Base-by-base conservation (phyloP, 2,797 vertebrate species). In the Acridotheres tristis region DNA sequence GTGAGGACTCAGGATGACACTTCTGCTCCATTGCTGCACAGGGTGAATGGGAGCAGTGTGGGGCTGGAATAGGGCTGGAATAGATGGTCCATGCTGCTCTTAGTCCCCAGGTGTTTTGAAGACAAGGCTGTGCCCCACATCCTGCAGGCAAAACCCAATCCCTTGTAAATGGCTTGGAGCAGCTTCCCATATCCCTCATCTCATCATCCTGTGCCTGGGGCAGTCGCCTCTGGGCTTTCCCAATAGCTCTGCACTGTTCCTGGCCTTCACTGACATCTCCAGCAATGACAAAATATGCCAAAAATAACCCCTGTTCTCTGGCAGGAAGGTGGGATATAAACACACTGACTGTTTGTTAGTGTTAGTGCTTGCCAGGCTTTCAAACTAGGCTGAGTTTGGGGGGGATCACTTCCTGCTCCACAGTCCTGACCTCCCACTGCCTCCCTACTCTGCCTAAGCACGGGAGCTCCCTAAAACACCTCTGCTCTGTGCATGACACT, bases 241-340 rank as follows among this genome's bases (percentile, higher is more conserved):
- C 66, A 42, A 38, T 7, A 40, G 40, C n/a, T 80, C 80, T 80
- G 38, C 5, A 0, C 59, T 7, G 0, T 43, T 90, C 26, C 40
- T 78, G 66, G n/a, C 59, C 67, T 72, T 72, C 42, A 30, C 38
- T 3, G 10, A 55, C 16, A 1, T 54, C 66, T 71, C 45, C 74
- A 63, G 50, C 45, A 47, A 58, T 42, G 65, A 78, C 45, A 78
- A 89, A 88, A 85, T 30, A 38, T n/a, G 54, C 78, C 76, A 43
- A 45, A 88, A 95, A 94, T 91, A 91, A 13, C 26, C 27, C 23
- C 50, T 16, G 6, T 8, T 17, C 61, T 45, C 43, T 0, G 0
- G 59, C 88, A 89, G 94, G 92, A 94, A 94, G 90, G 85, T 91
- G 85, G 59, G 90, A 73, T 95, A 36, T 94, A 95, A 96, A 95